Evolutionary conservation across 2,797 vertebrate species (phyloP), one percentile per base, ranked within the genome.

Genomic region (Lutra lutra): DNA sequence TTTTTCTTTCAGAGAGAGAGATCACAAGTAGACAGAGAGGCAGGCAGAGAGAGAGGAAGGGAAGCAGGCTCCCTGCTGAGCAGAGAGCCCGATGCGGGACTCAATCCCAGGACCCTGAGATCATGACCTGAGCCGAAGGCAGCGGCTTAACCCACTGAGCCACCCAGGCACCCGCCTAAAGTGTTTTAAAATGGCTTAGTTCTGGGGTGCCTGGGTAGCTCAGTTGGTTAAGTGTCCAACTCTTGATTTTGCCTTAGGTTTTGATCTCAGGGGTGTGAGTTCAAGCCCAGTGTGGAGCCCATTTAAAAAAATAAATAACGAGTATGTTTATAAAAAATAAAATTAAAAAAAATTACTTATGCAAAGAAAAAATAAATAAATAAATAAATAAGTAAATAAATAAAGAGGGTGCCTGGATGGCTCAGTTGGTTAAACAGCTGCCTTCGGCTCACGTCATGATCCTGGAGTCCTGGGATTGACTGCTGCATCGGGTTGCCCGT

Each of bases 11-110:
- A n/a, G n/a, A n/a, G n/a, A n/a, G n/a, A n/a, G n/a, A n/a, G n/a
- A n/a, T n/a, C n/a, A n/a, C n/a, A n/a, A n/a, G n/a, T n/a, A n/a
- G n/a, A n/a, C n/a, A n/a, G n/a, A n/a, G n/a, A n/a, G n/a, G n/a
- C n/a, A n/a, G n/a, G n/a, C n/a, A 27, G 29, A 64, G 14, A 66
- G 29, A 66, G 29, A 66, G 29, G 18, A 66, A 32, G 18, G 7
- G n/a, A n/a, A n/a, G n/a, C n/a, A n/a, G n/a, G n/a, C n/a, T n/a
- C n/a, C n/a, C n/a, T 32, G 14, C 62, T n/a, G 29, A 66, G 29
- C 0, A 1, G 14, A 29, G 32, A n/a, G 29, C 62, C 62, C 3
- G 0, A 66, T 15, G 62, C 7, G 7, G 62, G 29, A 14, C 14
- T 66, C 62, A 3, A 66, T 66, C 14, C 62, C 0, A 0, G 62